These are phyloP conservation scores for Heliconius aoede DNA, from an alignment of 2,888 invertebrate species.

Conservation along the genomic window DNA sequence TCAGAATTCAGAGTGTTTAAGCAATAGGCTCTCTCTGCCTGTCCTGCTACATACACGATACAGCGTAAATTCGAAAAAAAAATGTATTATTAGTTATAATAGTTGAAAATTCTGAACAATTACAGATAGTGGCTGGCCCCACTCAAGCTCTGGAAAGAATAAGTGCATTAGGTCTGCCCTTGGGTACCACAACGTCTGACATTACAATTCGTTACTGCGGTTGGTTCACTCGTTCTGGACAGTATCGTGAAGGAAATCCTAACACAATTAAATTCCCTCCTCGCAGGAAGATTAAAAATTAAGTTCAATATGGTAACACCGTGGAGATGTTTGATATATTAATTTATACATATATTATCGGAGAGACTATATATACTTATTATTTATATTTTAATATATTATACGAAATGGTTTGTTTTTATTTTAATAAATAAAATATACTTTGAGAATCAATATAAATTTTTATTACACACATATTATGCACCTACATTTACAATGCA, in stretches of 20 bases:
- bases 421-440: constrained; percentile 25
- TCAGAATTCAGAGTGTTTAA: background rate
- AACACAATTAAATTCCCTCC: constrained; percentile 72
- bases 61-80: background rate
- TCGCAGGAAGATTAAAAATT: constrained; percentile 56
- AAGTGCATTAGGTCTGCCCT: constrained; percentile 74
- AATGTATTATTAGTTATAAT: background rate
- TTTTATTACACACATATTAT: constrained; percentile 48
- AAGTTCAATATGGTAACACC: constrained; percentile 1
- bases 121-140: constrained; percentile 70
- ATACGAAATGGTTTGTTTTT: background rate
- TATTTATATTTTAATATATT: background rate
- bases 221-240: constrained; percentile 63
- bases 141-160: constrained; percentile 71
- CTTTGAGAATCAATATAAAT: constrained; percentile 43
- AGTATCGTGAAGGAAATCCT: constrained; percentile 63
- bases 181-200: constrained; percentile 68
- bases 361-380: background rate
- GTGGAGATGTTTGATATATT: no score
- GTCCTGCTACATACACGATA: background rate
- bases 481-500: constrained; percentile 53
- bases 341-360: background rate
- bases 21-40: background rate
- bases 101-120: background rate
- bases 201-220: constrained; percentile 66